These are phyloP conservation scores for Archips crataeganus DNA, from an alignment of 2,888 invertebrate species.

Conservation along the genomic window DNA sequence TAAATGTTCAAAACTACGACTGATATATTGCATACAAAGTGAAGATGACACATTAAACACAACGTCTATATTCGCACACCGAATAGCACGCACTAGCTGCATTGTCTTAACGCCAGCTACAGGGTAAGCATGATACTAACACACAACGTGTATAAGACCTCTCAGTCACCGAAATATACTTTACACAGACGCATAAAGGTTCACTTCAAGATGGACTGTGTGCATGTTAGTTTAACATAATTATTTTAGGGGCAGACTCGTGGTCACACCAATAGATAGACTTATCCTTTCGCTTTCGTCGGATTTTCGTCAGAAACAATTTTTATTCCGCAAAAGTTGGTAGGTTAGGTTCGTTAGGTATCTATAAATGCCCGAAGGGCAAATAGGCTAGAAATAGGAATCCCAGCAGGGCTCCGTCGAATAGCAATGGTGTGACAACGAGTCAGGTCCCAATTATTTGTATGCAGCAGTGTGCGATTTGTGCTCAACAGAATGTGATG, in stretches of 20 bases:
- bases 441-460: background rate
- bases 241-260: too few relatives aligned
- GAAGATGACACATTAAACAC: slow-evolving; percentile 33
- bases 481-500: slow-evolving; percentile 25
- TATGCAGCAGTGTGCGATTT: slow-evolving; percentile 26
- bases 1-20: slow-evolving; percentile 45
- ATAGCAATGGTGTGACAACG: too few relatives aligned
- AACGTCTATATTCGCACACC: slow-evolving; percentile 28
- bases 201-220: slow-evolving; percentile 5
- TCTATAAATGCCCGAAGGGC: too few relatives aligned
- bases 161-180: background rate
- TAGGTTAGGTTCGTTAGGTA: too few relatives aligned
- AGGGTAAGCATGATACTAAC: background rate
- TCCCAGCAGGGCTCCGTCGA: too few relatives aligned
- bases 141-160: background rate
- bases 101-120: slow-evolving; percentile 2
- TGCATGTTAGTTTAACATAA: background rate
- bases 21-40: slow-evolving; percentile 43
- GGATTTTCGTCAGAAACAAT: too few relatives aligned
- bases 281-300: too few relatives aligned
- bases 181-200: slow-evolving; percentile 7
- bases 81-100: background rate
- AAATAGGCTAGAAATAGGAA: too few relatives aligned
- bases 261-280: too few relatives aligned
- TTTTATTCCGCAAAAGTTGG: too few relatives aligned